A percentile compares a stretch with the other conserved stretches of the same genome.
These are phyloP conservation scores for Callinectes sapidus DNA, from an alignment of 2,888 invertebrate genomes.

Conservation along the genomic window DNA sequence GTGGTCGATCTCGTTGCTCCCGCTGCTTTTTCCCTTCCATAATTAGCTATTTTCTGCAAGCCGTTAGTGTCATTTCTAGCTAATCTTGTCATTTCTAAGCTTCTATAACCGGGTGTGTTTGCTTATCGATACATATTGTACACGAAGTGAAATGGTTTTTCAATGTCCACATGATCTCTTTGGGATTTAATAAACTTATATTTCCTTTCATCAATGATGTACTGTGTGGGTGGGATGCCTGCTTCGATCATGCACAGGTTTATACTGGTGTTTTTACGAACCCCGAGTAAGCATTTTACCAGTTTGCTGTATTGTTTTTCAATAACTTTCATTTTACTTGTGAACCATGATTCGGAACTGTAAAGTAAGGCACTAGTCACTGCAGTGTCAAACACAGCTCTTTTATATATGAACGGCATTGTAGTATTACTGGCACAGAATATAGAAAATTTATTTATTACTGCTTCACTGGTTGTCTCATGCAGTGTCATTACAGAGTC, in stretches of 20 bases:
- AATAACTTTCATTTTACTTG: not conserved
- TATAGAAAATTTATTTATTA: not conserved
- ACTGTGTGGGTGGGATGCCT: not conserved
- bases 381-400: not conserved
- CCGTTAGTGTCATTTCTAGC: too few species aligned
- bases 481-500: not conserved
- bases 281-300: not conserved
- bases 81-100: too few species aligned
- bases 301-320: not conserved
- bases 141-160: not conserved
- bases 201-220: not conserved
- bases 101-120: not conserved
- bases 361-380: too few species aligned
- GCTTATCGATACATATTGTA: not conserved
- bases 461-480: not conserved
- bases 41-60: too few species aligned
- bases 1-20: too few species aligned
- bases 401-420: not conserved
- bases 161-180: not conserved
- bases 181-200: not conserved
- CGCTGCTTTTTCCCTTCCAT: too few species aligned
- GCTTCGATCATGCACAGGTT: slow-evolving; percentile 6
- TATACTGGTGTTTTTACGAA: not conserved
- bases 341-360: not conserved
- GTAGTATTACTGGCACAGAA: not conserved